Base-by-base conservation (phyloP, 2,888 invertebrate genomes). In the Adela reaumurella region DNA sequence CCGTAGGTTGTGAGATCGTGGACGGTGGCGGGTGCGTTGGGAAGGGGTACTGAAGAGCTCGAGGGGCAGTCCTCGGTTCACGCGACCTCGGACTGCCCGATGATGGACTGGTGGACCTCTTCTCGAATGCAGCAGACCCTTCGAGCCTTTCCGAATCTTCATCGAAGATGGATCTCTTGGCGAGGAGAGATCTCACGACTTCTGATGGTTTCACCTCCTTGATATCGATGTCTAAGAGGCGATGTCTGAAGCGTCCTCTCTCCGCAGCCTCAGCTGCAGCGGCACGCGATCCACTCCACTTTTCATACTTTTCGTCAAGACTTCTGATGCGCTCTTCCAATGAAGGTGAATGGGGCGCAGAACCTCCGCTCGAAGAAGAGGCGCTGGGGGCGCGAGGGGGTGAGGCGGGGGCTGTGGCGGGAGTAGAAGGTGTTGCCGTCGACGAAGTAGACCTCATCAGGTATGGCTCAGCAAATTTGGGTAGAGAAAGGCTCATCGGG, bases 71-170 rank as follows among this genome's bases (percentile, higher is more conserved):
- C 51, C 44, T 55, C 48, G 56, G 54, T 51, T 56, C 47, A 54
- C 19, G 56, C 54, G 11, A 53, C 49, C 19, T 47, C 56, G 2
- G 59, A 24, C 24, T 24, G 24, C 24, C 24, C 35, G 35, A 35
- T 3, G 35, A 35, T 50, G 2, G 59, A 54, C n/a, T 60, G 51
- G 1, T 84, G 55, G 68, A 81, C 52, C 81, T 86, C 74, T 94
- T 85, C 74, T 93, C 87, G 74, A 92, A 86, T 69, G 94, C 87
- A 64, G 88, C 83, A 50, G 91, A 88, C 60, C 92, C 92, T 68
- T 95, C 95, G 51, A 97, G 80, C 29, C 97, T 83, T 70, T 96
- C 94, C 42, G 91, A 87, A 67, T 97, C 97, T 68, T 97, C 97
- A 66, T 97, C 97, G 70, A 97, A 97, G 48, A 97, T 93, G 47